These are phyloP conservation scores for Gavialis gangeticus DNA, from an alignment of 2,113 vertebrate genomes.

Conservation along the genomic window DNA sequence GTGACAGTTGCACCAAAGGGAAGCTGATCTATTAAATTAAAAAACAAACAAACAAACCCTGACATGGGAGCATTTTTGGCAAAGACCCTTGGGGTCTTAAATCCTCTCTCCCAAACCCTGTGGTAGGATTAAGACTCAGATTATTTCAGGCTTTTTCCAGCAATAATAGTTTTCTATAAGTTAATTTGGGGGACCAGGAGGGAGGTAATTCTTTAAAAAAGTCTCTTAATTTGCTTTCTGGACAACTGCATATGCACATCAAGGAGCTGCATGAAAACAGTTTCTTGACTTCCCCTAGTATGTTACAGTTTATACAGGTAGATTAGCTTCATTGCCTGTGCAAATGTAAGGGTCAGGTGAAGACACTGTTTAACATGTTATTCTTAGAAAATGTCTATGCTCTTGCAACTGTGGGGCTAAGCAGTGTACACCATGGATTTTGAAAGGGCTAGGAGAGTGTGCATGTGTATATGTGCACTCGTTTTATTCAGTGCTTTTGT, in stretches of 20 bases:
- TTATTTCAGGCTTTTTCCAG: not conserved
- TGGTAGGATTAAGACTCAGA: rapidly evolving
- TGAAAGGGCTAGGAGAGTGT: not conserved
- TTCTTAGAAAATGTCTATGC: not conserved
- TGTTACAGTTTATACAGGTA: not conserved
- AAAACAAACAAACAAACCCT: too few species aligned
- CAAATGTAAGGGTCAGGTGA: not conserved
- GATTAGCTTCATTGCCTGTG: not conserved
- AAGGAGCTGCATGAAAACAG: rapidly evolving
- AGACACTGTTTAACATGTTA: not conserved
- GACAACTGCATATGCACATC: rapidly evolving
- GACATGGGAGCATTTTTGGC: not conserved
- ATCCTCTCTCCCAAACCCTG: rapidly evolving
- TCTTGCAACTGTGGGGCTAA: not conserved
- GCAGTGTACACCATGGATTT: not conserved
- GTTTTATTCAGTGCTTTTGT: rapidly evolving
- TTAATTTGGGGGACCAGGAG: not conserved
- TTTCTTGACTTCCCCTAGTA: rapidly evolving
- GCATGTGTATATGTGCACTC: too few species aligned
- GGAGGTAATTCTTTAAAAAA: rapidly evolving
- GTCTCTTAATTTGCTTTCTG: not conserved
- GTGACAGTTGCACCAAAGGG: rapidly evolving
- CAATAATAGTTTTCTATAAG: not conserved
- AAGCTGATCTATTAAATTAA: rapidly evolving
- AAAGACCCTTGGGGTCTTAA: not conserved